Evolutionary conservation across 1,140 invertebrate genomes (phyloP).

Genomic region (Rhagoletis zephyria): DNA sequence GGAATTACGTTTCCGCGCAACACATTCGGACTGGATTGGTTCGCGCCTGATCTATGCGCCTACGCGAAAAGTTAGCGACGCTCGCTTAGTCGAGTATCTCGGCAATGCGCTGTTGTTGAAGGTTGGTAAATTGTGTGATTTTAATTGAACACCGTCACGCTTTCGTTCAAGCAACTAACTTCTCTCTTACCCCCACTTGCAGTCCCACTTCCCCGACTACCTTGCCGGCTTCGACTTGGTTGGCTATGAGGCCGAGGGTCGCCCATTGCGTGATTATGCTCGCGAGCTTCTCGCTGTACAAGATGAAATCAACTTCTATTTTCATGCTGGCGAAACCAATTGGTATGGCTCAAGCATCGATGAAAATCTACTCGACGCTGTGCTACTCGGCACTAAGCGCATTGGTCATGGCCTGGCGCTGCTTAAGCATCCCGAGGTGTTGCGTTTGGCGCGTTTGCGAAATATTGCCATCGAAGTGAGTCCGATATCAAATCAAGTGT

Average conservation of each 20-base stretch:
- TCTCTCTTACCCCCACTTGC: background rate
- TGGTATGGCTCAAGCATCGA: constrained; percentile 79
- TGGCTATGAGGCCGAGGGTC: constrained; percentile 81
- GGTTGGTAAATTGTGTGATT: constrained; percentile 44
- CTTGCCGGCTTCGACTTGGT: constrained; percentile 83
- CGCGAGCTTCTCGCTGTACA: constrained; percentile 75
- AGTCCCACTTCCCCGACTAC: constrained; percentile 73
- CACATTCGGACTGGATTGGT: constrained; percentile 81
- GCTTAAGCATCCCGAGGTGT: constrained; percentile 81
- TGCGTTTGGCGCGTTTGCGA: constrained; percentile 76
- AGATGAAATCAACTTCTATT: constrained; percentile 79
- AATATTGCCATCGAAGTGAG: constrained; percentile 86
- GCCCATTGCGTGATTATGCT: constrained; percentile 78
- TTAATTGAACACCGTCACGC: background rate
- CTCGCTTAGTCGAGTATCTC: constrained; percentile 74
- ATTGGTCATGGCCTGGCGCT: constrained; percentile 82
- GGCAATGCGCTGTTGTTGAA: constrained; percentile 61
- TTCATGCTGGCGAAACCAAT: constrained; percentile 72
- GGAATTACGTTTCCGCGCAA: constrained; percentile 75
- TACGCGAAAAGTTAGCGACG: constrained; percentile 69
- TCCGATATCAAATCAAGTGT: constrained; percentile 85
- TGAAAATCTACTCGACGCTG: constrained; percentile 84
- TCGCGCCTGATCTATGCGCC: constrained; percentile 82
- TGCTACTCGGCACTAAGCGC: constrained; percentile 82
- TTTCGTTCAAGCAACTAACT: background rate